These are phyloP conservation scores for Mimas tiliae DNA, from an alignment of 2,888 invertebrate genomes.

Conservation along the genomic window DNA sequence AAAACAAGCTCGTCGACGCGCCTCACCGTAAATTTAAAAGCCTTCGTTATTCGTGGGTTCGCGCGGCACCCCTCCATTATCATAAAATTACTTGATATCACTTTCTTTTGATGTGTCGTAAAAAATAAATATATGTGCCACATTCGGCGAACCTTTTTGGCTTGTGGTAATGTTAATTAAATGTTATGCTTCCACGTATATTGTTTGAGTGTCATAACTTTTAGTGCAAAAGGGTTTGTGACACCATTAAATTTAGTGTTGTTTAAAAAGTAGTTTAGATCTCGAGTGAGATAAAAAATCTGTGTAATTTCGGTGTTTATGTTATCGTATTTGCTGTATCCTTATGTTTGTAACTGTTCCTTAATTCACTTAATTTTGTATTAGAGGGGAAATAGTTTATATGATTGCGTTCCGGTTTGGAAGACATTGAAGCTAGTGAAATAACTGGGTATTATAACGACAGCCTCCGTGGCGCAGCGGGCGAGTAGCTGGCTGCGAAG, in stretches of 20 bases:
- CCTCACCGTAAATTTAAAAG: constrained; percentile 79
- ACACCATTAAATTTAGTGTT: neutral
- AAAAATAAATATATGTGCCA: constrained; percentile 70
- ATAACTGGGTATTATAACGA: too few species aligned
- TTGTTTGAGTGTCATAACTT: neutral
- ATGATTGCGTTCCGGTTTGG: too few species aligned
- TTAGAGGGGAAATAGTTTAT: too few species aligned
- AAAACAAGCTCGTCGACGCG: constrained; percentile 72
- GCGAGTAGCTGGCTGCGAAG: too few species aligned
- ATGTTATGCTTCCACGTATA: constrained; percentile 35
- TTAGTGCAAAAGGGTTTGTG: neutral
- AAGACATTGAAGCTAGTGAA: too few species aligned
- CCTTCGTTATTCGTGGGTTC: constrained; percentile 68
- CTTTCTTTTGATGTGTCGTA: constrained; percentile 82
- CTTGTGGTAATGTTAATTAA: constrained; percentile 41
- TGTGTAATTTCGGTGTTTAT: neutral
- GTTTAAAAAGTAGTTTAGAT: neutral
- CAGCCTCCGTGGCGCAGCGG: too few species aligned
- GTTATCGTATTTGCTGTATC: neutral
- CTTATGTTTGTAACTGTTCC: too few species aligned
- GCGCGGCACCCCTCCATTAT: constrained; percentile 74
- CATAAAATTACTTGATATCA: constrained; percentile 82
- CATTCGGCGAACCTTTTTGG: constrained; percentile 46
- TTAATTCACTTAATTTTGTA: too few species aligned
- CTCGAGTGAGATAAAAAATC: neutral